Evolutionary conservation across 2,113 vertebrate genomes (phyloP).

Genomic region (Actinemys pallida): DNA sequence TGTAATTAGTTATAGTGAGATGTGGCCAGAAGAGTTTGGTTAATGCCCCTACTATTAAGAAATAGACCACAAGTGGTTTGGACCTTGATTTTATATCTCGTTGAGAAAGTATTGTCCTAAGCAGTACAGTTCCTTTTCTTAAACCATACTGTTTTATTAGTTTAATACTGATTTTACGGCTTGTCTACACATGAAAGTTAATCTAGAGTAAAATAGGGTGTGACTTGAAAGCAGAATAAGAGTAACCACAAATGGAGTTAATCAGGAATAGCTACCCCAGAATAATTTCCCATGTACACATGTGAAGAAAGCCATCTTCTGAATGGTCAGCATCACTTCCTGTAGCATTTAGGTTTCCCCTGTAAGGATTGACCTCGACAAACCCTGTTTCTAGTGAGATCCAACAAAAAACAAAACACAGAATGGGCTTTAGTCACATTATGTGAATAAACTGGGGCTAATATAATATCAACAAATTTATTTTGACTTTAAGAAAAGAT

Average conservation of each 20-base stretch:
- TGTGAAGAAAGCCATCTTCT: background rate
- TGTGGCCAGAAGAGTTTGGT: background rate
- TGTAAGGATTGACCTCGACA: rapidly evolving
- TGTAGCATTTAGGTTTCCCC: background rate
- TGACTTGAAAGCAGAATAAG: background rate
- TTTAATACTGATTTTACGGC: background rate
- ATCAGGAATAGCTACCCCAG: background rate
- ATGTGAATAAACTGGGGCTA: background rate
- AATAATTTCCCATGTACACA: background rate
- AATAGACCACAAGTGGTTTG: background rate
- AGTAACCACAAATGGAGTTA: background rate
- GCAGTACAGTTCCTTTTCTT: background rate
- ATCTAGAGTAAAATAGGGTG: background rate
- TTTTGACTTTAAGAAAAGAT: background rate
- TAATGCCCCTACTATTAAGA: background rate
- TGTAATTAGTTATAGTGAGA: background rate
- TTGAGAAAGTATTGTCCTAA: background rate
- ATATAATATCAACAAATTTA: background rate
- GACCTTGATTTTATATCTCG: background rate
- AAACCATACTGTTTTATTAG: background rate
- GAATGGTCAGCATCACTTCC: background rate
- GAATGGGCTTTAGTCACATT: background rate
- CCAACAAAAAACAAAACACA: background rate
- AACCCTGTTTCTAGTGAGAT: background rate
- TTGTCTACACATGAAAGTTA: background rate